phyloP scores from a whole-genome alignment of 2,888 invertebrate genomes.

The Ornithoptera alexandrae region DNA sequence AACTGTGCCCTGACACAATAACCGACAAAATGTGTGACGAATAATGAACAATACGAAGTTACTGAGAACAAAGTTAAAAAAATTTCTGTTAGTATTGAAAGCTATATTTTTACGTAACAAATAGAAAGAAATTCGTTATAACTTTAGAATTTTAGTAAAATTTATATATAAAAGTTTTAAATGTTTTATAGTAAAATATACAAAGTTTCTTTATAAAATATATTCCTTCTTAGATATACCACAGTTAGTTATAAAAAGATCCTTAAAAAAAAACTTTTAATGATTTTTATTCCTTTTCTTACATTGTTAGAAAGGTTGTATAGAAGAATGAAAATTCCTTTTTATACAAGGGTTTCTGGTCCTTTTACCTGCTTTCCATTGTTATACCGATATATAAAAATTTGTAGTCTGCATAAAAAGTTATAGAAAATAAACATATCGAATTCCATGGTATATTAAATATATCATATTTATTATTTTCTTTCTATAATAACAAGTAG shows the following conservation, averaged over 20 bases:
- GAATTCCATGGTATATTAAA: background rate
- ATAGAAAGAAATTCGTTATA: background rate
- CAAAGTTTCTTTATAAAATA: background rate
- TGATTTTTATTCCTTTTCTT: background rate
- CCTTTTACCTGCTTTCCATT: slow-evolving; percentile 1
- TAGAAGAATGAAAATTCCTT: background rate
- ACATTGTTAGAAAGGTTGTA: background rate
- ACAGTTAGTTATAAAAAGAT: background rate
- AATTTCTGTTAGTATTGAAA: too few relatives aligned
- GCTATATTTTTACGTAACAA: too few relatives aligned
- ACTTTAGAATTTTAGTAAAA: background rate
- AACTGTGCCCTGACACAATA: background rate
- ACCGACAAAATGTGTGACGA: too few relatives aligned
- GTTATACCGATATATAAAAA: background rate
- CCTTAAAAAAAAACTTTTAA: background rate
- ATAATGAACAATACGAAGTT: too few relatives aligned
- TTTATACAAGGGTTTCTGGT: background rate
- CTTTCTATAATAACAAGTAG: too few relatives aligned
- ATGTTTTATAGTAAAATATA: background rate
- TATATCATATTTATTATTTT: background rate
- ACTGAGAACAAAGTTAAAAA: too few relatives aligned
- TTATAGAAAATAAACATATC: too few relatives aligned
- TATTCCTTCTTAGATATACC: background rate
- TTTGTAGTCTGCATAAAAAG: background rate
- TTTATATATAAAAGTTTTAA: background rate